A percentile compares a stretch with the other conserved stretches of the same genome.
Conservation (phyloP, 2,888 invertebrate species). For the Nomada flava region DNA sequence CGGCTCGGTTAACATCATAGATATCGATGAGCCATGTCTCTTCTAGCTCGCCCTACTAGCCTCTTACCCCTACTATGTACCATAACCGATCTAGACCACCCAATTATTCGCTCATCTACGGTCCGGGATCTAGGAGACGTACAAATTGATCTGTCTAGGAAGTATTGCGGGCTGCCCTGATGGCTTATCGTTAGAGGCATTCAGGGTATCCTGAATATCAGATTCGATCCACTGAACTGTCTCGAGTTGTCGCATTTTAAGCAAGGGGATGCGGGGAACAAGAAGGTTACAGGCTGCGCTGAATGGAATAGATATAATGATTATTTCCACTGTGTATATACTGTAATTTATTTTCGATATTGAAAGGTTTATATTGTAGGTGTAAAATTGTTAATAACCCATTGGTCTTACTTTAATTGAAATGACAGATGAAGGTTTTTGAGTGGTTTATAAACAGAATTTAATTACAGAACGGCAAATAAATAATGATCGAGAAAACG, state of each 20-base stretch:
- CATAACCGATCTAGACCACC: constrained; percentile 76
- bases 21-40: constrained; percentile 77
- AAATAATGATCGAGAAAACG: constrained; percentile 59
- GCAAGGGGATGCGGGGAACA: not conserved
- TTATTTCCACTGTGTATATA: too few species aligned
- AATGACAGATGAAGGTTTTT: too few species aligned
- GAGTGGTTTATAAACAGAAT: not conserved
- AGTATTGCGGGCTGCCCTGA: constrained; percentile 59
- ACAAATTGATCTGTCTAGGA: constrained; percentile 80
- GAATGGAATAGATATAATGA: not conserved
- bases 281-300: not conserved
- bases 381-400: too few species aligned
- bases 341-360: too few species aligned
- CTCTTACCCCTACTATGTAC: constrained; percentile 41
- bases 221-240: not conserved
- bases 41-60: constrained; percentile 40
- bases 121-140: constrained; percentile 79
- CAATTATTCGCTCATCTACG: constrained; percentile 81
- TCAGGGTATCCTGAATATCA: constrained; percentile 26
- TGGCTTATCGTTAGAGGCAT: constrained; percentile 59
- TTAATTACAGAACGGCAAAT: constrained; percentile 15
- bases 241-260: not conserved
- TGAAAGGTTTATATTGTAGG: too few species aligned
- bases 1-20: constrained; percentile 79
- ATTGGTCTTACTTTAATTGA: too few species aligned